Conservation (phyloP, 35 echinoderm and acorn worm genomes). For the Apostichopus californicus region DNA sequence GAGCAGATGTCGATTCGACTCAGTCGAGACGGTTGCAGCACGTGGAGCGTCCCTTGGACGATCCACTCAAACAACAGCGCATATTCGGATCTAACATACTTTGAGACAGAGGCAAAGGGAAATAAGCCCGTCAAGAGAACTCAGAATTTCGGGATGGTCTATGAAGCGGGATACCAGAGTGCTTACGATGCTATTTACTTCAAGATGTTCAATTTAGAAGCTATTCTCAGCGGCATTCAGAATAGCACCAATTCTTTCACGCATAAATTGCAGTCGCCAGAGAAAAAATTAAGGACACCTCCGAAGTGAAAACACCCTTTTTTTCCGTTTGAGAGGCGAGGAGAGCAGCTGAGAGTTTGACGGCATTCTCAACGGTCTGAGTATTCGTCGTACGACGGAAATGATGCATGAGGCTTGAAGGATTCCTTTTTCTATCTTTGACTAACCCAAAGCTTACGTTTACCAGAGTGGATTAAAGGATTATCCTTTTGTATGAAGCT, state of each 20-base stretch:
- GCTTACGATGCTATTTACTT: slow-evolving; percentile 73
- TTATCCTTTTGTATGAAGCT: no score
- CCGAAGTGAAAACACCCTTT: neutral
- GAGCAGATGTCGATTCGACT: slow-evolving; percentile 82
- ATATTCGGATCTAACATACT: slow-evolving; percentile 92
- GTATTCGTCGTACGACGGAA: no score
- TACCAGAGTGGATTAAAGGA: no score
- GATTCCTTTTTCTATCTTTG: no score
- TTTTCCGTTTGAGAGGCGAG: no score
- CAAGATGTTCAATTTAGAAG: slow-evolving; percentile 94
- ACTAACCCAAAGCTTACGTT: no score
- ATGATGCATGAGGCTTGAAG: no score
- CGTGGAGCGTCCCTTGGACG: slow-evolving; percentile 75
- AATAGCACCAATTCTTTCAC: slow-evolving; percentile 52
- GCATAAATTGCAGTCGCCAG: slow-evolving; percentile 1
- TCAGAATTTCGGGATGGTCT: slow-evolving; percentile 88
- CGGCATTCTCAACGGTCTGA: no score
- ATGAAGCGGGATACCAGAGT: slow-evolving; percentile 66
- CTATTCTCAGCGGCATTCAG: slow-evolving; percentile 56
- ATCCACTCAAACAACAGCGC: slow-evolving; percentile 59
- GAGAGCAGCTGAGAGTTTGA: no score
- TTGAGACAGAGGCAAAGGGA: slow-evolving; percentile 54
- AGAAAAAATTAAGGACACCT: slow-evolving; percentile 18
- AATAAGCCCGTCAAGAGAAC: slow-evolving; percentile 46
- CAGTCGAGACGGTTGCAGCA: slow-evolving; percentile 82